These are phyloP conservation scores for Hyalella azteca DNA, from an alignment of 2,888 invertebrate genomes.

Conservation along the genomic window DNA sequence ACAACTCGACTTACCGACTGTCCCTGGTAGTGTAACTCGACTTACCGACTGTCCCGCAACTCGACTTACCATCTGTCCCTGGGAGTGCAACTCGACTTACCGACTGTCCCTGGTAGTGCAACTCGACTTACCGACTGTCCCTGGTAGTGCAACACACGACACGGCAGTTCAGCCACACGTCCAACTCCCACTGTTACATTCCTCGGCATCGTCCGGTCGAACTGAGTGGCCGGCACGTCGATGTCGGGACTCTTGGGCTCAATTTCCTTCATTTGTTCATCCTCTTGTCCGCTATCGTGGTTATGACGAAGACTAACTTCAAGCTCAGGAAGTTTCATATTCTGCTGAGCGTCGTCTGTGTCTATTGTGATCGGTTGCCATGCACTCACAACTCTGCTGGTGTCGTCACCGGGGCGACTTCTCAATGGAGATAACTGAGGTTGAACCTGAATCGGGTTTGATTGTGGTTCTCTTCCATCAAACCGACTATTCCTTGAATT, in stretches of 20 bases:
- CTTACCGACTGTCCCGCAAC: background rate
- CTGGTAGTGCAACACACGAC: background rate
- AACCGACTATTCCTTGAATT: no score
- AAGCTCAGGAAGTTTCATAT: no score
- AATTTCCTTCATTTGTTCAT: background rate
- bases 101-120: no score
- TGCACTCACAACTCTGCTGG: background rate
- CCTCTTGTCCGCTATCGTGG: background rate
- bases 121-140: constrained; percentile 3
- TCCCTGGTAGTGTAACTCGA: no score
- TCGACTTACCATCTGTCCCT: no score
- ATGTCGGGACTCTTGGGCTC: background rate
- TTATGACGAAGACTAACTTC: no score
- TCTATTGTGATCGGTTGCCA: background rate
- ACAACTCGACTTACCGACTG: no score
- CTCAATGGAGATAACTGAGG: background rate
- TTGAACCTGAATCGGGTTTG: no score
- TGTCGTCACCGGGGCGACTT: background rate
- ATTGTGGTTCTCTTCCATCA: no score
- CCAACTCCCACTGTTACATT: background rate
- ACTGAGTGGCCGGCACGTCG: background rate
- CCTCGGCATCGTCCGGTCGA: constrained; percentile 15
- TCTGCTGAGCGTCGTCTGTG: background rate
- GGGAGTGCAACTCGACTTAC: no score
- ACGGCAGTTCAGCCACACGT: background rate